Percentiles rank a stretch among this genome's conserved stretches.
Evolutionary conservation across 2,797 vertebrate species (phyloP).

Genomic region (Enteromius anoplus): DNA sequence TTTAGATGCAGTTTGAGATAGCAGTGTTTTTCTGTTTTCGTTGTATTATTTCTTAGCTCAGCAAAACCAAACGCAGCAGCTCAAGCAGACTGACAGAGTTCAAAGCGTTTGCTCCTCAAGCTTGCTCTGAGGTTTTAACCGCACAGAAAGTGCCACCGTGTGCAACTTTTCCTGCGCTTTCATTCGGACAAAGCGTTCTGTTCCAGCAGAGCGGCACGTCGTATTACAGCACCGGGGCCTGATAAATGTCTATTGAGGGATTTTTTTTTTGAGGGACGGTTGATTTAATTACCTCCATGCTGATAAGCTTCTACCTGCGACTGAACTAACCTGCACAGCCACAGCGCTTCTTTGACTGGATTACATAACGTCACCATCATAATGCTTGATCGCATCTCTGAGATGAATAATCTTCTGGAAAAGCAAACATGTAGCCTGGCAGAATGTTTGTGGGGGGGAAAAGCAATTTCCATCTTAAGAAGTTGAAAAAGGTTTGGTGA

Average conservation of each 20-base stretch:
- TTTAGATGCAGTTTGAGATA: background rate
- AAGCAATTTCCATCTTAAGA: constrained; percentile 34
- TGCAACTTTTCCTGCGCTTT: background rate
- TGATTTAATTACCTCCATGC: constrained; percentile 10
- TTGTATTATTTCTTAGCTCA: background rate
- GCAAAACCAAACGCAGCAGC: background rate
- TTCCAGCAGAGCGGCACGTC: background rate
- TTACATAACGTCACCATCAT: constrained; percentile 3
- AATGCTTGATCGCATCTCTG: constrained; percentile 6
- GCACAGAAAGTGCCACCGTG: constrained; percentile 3
- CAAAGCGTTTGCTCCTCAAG: background rate
- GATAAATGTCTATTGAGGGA: constrained; percentile 9
- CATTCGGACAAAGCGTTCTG: background rate
- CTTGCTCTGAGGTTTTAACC: background rate
- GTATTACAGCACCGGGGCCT: background rate
- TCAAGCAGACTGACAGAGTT: background rate
- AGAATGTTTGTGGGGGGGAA: background rate
- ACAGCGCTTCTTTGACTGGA: constrained; percentile 57
- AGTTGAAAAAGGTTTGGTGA: background rate
- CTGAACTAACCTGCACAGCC: background rate
- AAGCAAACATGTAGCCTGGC: background rate
- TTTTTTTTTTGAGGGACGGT: constrained; percentile 12
- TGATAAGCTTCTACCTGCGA: constrained; percentile 17
- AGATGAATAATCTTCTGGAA: constrained; percentile 14
- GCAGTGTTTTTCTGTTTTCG: background rate